phyloP scores from a whole-genome alignment of 2,888 invertebrate species.

The Heliothis peltigera region DNA sequence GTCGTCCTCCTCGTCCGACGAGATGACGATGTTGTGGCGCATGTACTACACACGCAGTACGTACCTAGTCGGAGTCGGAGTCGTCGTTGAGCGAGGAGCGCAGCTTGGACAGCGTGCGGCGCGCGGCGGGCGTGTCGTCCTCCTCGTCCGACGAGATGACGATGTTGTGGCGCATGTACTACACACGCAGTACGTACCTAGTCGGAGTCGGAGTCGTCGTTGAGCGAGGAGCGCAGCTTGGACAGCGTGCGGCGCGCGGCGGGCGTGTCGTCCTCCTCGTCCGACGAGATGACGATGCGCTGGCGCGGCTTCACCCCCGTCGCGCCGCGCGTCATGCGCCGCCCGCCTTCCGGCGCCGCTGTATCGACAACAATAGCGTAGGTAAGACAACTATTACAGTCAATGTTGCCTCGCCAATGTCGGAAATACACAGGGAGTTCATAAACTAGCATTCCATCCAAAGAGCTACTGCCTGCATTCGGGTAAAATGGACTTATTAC shows the following conservation, averaged over 20 bases:
- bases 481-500: too few species aligned
- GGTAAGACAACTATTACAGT: neutral
- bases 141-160: conserved; percentile 81
- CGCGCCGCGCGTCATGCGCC: conserved; percentile 88
- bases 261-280: conserved; percentile 89
- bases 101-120: too few species aligned
- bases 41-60: too few species aligned
- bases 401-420: too few species aligned
- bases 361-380: neutral
- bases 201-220: conserved; percentile 83
- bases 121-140: conserved; percentile 86
- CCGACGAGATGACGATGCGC: conserved; percentile 88
- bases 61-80: too few species aligned
- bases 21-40: too few species aligned
- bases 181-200: conserved; percentile 78
- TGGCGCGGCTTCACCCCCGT: conserved; percentile 88
- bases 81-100: too few species aligned
- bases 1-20: too few species aligned
- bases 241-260: conserved; percentile 84
- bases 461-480: too few species aligned
- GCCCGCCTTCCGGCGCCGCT: conserved; percentile 64
- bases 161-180: conserved; percentile 45
- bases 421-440: too few species aligned
- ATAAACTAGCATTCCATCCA: too few species aligned
- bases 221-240: conserved; percentile 84